Evolutionary conservation across 2,888 invertebrate genomes (phyloP).

Genomic region (Sabellastarte sp.): DNA sequence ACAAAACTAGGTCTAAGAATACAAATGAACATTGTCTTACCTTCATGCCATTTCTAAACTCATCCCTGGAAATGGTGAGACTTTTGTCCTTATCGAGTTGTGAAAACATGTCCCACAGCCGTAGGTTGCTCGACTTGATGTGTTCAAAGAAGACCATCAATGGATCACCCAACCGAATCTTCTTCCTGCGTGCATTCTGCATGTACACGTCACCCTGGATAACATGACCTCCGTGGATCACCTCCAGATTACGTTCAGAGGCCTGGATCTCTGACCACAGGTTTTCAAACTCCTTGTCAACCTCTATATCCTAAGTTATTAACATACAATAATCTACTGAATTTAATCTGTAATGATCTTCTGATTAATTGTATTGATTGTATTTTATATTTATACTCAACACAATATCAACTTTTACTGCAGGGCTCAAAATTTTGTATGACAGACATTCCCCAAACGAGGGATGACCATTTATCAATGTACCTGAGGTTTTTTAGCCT

Average conservation of each 20-base stretch:
- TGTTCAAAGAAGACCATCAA: conserved; percentile 5
- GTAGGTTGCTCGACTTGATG: conserved; percentile 8
- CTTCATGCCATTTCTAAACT: conserved; percentile 14
- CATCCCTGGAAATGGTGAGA: conserved; percentile 2
- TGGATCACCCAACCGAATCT: conserved; percentile 7
- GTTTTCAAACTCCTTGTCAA: conserved; percentile 5
- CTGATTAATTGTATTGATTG: too few species aligned
- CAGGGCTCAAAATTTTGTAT: too few species aligned
- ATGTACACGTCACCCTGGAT: conserved; percentile 7
- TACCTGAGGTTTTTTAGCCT: too few species aligned
- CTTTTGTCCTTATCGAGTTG: conserved; percentile 18
- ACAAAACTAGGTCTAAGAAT: too few species aligned
- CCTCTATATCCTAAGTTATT: conserved; percentile 11
- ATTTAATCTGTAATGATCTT: too few species aligned
- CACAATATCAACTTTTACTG: too few species aligned
- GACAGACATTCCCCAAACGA: too few species aligned
- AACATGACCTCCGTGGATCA: conserved; percentile 11
- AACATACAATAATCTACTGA: too few species aligned
- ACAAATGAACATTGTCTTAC: too few species aligned
- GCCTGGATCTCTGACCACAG: conserved; percentile 8
- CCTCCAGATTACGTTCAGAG: neutral
- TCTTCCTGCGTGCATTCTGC: neutral
- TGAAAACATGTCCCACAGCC: conserved; percentile 13
- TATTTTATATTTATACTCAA: too few species aligned
- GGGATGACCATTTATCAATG: too few species aligned